Evolutionary conservation across 2,113 vertebrate species (phyloP).

Genomic region (Tetrax tetrax): DNA sequence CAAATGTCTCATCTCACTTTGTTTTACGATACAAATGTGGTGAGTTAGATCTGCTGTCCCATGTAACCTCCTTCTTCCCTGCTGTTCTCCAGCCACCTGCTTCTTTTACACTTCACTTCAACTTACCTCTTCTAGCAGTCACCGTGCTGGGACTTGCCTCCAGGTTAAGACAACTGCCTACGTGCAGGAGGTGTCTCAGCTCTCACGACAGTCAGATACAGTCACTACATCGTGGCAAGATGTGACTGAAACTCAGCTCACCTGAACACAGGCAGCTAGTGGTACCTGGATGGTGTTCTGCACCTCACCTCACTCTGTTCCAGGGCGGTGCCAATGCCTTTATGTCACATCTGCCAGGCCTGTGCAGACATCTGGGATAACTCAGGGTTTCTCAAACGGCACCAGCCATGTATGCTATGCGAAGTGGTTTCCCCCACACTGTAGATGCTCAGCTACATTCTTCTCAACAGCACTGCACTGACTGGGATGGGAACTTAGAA

Average conservation of each 20-base stretch:
- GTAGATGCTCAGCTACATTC: background rate
- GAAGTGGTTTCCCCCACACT: background rate
- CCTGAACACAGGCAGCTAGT: background rate
- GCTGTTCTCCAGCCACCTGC: background rate
- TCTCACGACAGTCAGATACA: background rate
- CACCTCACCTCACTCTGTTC: background rate
- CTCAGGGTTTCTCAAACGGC: background rate
- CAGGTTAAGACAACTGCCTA: background rate
- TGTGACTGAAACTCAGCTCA: background rate
- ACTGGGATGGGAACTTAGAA: background rate
- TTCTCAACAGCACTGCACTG: background rate
- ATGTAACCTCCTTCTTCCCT: background rate
- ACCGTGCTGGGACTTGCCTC: background rate
- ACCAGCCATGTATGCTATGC: rapidly evolving
- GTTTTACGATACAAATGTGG: background rate
- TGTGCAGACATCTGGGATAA: no score
- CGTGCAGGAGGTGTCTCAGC: background rate
- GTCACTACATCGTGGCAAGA: background rate
- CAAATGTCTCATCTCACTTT: background rate
- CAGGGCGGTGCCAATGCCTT: background rate
- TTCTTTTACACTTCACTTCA: background rate
- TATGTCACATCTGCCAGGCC: background rate
- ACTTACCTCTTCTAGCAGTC: background rate
- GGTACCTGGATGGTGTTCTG: background rate
- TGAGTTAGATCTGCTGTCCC: background rate